Evolutionary conservation across 2,113 vertebrate genomes (phyloP), one percentile per base, ranked within the genome.

Genomic region (Circaetus gallicus): DNA sequence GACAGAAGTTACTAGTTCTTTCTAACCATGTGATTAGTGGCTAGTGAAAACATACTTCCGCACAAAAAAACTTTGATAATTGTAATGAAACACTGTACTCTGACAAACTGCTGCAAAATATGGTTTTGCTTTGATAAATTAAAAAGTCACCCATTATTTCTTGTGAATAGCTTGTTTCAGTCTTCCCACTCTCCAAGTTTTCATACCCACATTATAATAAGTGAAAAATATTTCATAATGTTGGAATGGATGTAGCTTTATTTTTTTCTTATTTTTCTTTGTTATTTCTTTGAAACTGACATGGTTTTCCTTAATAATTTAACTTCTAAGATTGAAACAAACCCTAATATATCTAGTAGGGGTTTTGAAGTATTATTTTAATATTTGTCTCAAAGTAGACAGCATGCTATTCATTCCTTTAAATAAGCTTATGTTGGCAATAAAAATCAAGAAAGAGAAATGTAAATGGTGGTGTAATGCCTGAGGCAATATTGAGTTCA

Each of bases 371-470:
- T 40, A 59, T 59, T 86, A 82, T 87, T 92, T 69, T 88, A 93
- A 78, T 82, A 86, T 89, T 74, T 67, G 42, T 63, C 78, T 94
- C 52, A 88, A 95, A 86, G 50, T 49, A 97, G 70, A 86, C 40
- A 86, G n/a, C 38, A 80, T 84, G 50, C 85, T 97, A 92, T 89
- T 96, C 67, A 83, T 96, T 96, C 80, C 38, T 90, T 96, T 97
- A 97, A 98, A 94, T 96, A 98, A 97, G 88, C 70, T 96, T 94
- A 90, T 65, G 28, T 16, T 90, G 83, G 82, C 91, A 97, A 93
- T 96, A 97, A 98, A 98, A 97, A 96, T 79, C 73, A 89, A 95
- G 91, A 95, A 93, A 82, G 62, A 91, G 82, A 91, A 67, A 84
- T 56, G 0, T 82, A 97, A 97, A 96, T 91, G 94, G 76, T 86